phyloP scores from a whole-genome alignment of 2,113 vertebrate genomes.

The Notiomystis cincta region DNA sequence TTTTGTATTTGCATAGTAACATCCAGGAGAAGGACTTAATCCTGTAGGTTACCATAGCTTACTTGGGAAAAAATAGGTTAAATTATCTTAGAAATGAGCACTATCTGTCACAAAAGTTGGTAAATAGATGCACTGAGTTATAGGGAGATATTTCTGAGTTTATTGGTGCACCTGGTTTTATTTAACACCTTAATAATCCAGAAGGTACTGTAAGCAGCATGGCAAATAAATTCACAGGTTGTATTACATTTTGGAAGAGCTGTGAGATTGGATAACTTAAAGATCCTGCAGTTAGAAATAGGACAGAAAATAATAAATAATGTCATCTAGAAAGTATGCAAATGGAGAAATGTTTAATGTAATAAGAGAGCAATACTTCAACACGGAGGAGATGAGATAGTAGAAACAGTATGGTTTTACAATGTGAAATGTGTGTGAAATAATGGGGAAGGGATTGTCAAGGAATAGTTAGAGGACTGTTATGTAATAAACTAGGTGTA shows the following conservation, averaged over 20 bases:
- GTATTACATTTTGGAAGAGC: not conserved
- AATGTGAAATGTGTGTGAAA: not conserved
- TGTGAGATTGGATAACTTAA: conserved; percentile 18
- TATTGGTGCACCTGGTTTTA: conserved; percentile 30
- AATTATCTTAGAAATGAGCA: not conserved
- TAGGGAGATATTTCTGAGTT: not conserved
- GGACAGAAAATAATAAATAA: conserved; percentile 18
- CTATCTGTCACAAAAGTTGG: not conserved
- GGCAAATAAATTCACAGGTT: conserved; percentile 20
- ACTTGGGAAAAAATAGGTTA: not conserved
- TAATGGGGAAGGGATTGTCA: not conserved
- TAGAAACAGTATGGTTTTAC: not conserved
- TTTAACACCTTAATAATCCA: conserved; percentile 45
- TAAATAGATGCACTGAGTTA: not conserved
- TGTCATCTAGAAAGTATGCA: not conserved
- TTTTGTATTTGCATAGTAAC: not conserved
- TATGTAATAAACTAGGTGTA: not conserved
- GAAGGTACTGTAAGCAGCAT: not conserved
- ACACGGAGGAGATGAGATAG: not conserved
- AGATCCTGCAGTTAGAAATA: not conserved
- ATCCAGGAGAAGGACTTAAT: not conserved
- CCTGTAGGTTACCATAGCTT: not conserved
- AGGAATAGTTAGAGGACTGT: not conserved
- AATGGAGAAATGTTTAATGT: not conserved
- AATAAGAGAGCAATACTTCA: not conserved